Evolutionary conservation across 2,113 vertebrate species (phyloP).

Genomic region (Ammodytes marinus): DNA sequence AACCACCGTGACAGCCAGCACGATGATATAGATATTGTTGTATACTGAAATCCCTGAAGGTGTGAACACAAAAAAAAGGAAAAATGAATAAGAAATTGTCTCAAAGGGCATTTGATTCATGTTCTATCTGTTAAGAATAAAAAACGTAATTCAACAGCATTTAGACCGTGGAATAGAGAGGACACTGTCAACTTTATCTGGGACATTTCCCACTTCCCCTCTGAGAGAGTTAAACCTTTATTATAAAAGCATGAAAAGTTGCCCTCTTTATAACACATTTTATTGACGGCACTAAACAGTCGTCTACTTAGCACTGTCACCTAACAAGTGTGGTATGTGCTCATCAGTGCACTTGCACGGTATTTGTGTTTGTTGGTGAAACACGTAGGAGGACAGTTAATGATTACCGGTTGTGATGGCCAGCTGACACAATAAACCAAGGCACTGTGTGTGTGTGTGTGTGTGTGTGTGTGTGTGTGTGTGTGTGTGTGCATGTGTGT

Average conservation of each 20-base stretch:
- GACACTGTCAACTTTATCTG: background rate
- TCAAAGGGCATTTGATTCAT: background rate
- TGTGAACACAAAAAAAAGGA: background rate
- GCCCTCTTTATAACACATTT: background rate
- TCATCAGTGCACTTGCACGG: background rate
- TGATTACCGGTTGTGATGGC: background rate
- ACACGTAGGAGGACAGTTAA: background rate
- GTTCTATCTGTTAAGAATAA: background rate
- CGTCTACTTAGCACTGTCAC: background rate
- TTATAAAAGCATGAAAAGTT: background rate
- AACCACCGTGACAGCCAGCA: conserved; percentile 72
- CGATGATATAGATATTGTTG: conserved; percentile 61
- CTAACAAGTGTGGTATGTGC: conserved; percentile 1
- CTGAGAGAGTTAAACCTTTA: background rate
- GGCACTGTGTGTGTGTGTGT: background rate
- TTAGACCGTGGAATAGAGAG: background rate
- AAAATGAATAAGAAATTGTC: background rate
- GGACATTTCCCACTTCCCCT: background rate
- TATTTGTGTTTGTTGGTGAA: background rate
- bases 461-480: conserved; percentile 2
- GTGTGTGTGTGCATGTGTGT: conserved; percentile 3
- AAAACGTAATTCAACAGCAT: background rate
- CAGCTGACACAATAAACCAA: background rate
- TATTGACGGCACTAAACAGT: background rate
- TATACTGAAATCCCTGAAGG: background rate